phyloP scores from a whole-genome alignment of 2,113 vertebrate species.

The Cyanistes caeruleus region DNA sequence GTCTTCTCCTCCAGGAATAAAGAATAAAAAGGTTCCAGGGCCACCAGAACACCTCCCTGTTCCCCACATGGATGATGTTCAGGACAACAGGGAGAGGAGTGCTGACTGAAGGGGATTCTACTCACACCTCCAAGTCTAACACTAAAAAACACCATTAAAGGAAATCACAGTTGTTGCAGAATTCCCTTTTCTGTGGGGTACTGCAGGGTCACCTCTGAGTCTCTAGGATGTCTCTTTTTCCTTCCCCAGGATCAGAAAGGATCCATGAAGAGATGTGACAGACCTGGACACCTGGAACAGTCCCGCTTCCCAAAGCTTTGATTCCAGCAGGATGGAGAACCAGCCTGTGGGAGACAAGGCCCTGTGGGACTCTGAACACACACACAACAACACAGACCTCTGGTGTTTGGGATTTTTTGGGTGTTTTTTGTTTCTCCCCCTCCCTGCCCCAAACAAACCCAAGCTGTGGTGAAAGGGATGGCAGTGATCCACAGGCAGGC shows the following conservation, averaged over 20 bases:
- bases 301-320: constrained; percentile 27
- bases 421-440: not conserved
- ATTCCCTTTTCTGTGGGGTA: not conserved
- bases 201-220: not conserved
- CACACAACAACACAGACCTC: not conserved
- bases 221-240: not conserved
- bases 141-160: not conserved
- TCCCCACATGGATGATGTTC: not conserved
- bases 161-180: not conserved
- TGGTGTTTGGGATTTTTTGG: not conserved
- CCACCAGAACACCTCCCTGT: not conserved
- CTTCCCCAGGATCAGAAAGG: constrained; percentile 19
- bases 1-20: not conserved
- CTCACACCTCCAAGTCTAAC: not conserved
- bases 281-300: not conserved
- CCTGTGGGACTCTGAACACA: constrained; percentile 35
- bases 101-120: not conserved
- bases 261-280: not conserved
- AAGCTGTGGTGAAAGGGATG: not conserved
- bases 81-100: not conserved
- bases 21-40: not conserved
- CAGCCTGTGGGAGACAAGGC: not conserved
- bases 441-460: not conserved
- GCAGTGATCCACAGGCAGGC: not conserved
- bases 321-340: constrained; percentile 26